Percentiles rank a stretch among this genome's conserved stretches.
These are phyloP conservation scores for Macrostomum lignano DNA, from an alignment of 1,140 invertebrate species.

Conservation along the genomic window DNA sequence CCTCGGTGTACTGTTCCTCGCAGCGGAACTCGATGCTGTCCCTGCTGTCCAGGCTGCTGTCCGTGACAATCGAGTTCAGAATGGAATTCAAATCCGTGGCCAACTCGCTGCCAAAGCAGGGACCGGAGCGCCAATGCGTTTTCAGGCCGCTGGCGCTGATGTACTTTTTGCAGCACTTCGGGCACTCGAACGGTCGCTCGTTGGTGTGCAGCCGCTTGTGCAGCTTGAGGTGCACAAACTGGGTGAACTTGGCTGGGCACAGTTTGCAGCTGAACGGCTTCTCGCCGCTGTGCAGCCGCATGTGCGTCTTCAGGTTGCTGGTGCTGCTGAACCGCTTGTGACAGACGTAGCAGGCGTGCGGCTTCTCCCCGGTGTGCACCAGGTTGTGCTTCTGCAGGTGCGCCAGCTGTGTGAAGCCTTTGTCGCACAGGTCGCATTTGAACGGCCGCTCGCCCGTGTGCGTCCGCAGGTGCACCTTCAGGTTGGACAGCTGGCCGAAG, in stretches of 20 bases:
- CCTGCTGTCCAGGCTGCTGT: too few species aligned
- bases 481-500: conserved; percentile 86
- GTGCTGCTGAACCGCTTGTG: conserved; percentile 85
- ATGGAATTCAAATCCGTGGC: too few species aligned
- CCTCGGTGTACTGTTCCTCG: too few species aligned
- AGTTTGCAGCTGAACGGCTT: conserved; percentile 58
- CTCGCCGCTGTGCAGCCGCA: conserved; percentile 74
- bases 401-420: conserved; percentile 80
- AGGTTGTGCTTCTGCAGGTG: conserved; percentile 87
- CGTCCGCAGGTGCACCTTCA: conserved; percentile 44
- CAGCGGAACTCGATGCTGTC: too few species aligned
- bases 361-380: conserved; percentile 85
- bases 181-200: conserved; percentile 79
- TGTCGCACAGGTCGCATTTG: conserved; percentile 37
- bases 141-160: conserved; percentile 79
- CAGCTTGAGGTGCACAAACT: conserved; percentile 82
- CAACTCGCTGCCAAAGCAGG: conserved; percentile 13
- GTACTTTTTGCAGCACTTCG: conserved; percentile 81
- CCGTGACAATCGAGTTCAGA: too few species aligned
- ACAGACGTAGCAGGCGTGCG: conserved; percentile 84
- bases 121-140: conserved; percentile 23
- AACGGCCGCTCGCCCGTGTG: conserved; percentile 13
- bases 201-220: conserved; percentile 89
- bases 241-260: conserved; percentile 86
- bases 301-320: conserved; percentile 89